Evolutionary conservation across 2,797 vertebrate genomes (phyloP).

Genomic region (Thripadectes ignobilis): DNA sequence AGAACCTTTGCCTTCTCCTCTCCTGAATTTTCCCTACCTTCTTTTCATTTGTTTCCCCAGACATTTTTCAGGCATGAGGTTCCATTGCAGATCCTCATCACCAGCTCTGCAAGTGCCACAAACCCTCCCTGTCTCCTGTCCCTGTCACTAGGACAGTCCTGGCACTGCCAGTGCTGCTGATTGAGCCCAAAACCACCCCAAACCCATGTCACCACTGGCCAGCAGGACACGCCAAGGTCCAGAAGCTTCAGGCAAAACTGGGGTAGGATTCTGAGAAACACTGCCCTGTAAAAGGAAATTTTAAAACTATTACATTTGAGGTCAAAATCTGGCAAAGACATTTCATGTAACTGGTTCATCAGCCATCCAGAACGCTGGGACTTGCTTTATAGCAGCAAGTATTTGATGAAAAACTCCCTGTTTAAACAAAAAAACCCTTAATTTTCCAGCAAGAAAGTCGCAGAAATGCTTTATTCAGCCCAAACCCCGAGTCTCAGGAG

Average conservation of each 20-base stretch:
- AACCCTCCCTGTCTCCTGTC: not conserved
- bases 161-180: not conserved
- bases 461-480: not conserved
- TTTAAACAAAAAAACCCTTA: not conserved
- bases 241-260: not conserved
- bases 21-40: not conserved
- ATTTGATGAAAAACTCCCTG: not conserved
- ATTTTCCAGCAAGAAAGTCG: not conserved
- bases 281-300: not conserved
- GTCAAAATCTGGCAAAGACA: not conserved
- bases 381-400: not conserved
- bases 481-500: not conserved
- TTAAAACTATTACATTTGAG: not conserved
- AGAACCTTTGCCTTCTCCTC: not conserved
- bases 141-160: not conserved
- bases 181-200: not conserved
- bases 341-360: not conserved
- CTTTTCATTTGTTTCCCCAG: not conserved
- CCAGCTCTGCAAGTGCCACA: not conserved
- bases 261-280: not conserved
- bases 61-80: not conserved
- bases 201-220: not conserved
- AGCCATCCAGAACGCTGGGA: not conserved
- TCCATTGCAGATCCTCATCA: not conserved
- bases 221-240: not conserved